Evolutionary conservation across 2,113 vertebrate genomes (phyloP).

Genomic region (Melanotaenia duboulayi): DNA sequence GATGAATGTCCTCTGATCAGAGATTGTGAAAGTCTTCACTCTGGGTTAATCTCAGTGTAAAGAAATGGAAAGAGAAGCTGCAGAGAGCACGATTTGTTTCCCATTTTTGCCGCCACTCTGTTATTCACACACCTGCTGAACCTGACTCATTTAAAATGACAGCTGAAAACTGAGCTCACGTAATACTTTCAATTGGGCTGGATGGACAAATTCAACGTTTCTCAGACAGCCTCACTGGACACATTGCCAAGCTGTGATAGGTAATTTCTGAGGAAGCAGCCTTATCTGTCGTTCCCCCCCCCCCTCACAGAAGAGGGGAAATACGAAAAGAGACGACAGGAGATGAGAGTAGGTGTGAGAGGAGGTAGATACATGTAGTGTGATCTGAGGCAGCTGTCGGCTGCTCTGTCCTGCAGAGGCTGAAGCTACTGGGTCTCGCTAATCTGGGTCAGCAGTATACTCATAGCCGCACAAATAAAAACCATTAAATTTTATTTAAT

Average conservation of each 20-base stretch:
- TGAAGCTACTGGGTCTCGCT: slow-evolving; percentile 27
- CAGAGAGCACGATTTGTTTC: slow-evolving; percentile 49
- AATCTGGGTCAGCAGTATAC: slow-evolving; percentile 38
- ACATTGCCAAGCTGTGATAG: slow-evolving; percentile 63
- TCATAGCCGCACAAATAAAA: not conserved
- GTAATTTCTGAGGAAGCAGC: slow-evolving; percentile 71
- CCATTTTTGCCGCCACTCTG: slow-evolving; percentile 33
- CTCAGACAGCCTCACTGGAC: slow-evolving; percentile 55
- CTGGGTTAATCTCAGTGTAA: slow-evolving; percentile 40
- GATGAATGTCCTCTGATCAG: slow-evolving; percentile 52
- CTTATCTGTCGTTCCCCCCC: slow-evolving; percentile 63
- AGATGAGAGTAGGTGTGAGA: slow-evolving; percentile 64
- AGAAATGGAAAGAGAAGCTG: slow-evolving; percentile 44
- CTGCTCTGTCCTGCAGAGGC: slow-evolving; percentile 55
- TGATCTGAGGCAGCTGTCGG: slow-evolving; percentile 63
- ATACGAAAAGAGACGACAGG: slow-evolving; percentile 56
- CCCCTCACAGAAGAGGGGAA: slow-evolving; percentile 44
- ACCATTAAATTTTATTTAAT: slow-evolving; percentile 17
- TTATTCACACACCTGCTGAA: slow-evolving; percentile 45
- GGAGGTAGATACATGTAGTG: slow-evolving; percentile 63
- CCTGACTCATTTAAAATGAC: slow-evolving; percentile 50
- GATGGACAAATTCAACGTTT: slow-evolving; percentile 68
- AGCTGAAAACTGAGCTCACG: slow-evolving; percentile 55
- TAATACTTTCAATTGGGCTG: slow-evolving; percentile 46
- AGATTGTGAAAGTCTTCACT: slow-evolving; percentile 43